A percentile compares a stretch with the other conserved stretches of the same genome.
phyloP scores from a whole-genome alignment of 2,888 invertebrate genomes.

The Anodontia alba region DNA sequence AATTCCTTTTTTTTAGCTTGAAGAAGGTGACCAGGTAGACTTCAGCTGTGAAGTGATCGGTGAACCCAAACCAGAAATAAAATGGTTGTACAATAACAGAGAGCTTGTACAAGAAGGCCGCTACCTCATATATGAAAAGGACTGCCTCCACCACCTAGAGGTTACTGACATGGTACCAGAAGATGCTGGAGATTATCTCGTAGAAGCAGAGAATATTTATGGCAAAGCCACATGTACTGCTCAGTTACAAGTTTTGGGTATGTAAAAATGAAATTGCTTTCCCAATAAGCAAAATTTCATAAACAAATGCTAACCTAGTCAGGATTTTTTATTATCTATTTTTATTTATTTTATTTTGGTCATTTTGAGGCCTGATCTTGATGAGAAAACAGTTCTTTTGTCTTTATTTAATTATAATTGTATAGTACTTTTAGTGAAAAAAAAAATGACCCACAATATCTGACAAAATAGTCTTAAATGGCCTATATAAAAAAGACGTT shows the following conservation, averaged over 20 bases:
- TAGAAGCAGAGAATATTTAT: conserved; percentile 89
- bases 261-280: too few species aligned
- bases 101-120: conserved; percentile 89
- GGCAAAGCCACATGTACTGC: conserved; percentile 88
- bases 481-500: too few species aligned
- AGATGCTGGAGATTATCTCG: conserved; percentile 92
- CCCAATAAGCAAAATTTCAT: too few species aligned
- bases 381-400: too few species aligned
- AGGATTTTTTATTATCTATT: too few species aligned
- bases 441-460: too few species aligned
- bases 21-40: conserved; percentile 76
- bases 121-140: conserved; percentile 74
- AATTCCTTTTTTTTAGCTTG: conserved; percentile 72
- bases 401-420: too few species aligned
- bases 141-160: conserved; percentile 75
- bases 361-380: too few species aligned
- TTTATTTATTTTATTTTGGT: too few species aligned
- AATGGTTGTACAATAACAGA: conserved; percentile 76
- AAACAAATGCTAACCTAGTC: too few species aligned
- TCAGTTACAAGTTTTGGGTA: conserved; percentile 74
- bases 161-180: conserved; percentile 85
- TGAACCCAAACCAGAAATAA: conserved; percentile 76
- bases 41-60: conserved; percentile 79
- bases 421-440: too few species aligned
- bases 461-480: too few species aligned